phyloP scores from a whole-genome alignment of 2,113 vertebrate genomes.

The Rhineura floridana region DNA sequence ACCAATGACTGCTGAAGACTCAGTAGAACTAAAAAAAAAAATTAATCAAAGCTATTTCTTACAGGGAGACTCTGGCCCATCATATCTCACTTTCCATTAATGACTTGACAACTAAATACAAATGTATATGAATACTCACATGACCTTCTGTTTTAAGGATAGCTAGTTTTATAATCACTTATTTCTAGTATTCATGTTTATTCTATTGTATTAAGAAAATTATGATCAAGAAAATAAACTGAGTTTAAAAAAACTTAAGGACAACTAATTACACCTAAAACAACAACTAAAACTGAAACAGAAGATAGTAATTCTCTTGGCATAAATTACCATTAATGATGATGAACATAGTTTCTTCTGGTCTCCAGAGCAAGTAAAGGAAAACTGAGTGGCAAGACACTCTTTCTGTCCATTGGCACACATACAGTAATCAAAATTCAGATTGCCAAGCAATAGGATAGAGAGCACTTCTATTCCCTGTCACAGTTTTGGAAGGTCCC shows the following conservation, averaged over 20 bases:
- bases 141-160: neutral
- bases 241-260: too few species aligned
- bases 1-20: neutral
- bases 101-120: neutral
- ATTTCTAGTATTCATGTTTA: neutral
- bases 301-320: neutral
- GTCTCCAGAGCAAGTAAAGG: neutral
- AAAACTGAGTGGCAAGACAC: neutral
- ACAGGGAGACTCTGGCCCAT: neutral
- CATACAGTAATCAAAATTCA: neutral
- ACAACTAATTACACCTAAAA: neutral
- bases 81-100: neutral
- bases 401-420: neutral
- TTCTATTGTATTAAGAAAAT: neutral
- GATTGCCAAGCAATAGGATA: neutral
- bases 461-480: neutral
- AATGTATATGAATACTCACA: neutral
- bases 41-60: neutral
- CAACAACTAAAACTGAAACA: too few species aligned
- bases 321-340: neutral
- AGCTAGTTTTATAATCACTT: neutral
- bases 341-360: neutral
- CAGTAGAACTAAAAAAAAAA: too few species aligned
- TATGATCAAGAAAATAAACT: neutral
- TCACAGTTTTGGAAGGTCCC: neutral